These are phyloP conservation scores for Athene cunicularia DNA, from an alignment of 2,113 vertebrate species.

Conservation along the genomic window DNA sequence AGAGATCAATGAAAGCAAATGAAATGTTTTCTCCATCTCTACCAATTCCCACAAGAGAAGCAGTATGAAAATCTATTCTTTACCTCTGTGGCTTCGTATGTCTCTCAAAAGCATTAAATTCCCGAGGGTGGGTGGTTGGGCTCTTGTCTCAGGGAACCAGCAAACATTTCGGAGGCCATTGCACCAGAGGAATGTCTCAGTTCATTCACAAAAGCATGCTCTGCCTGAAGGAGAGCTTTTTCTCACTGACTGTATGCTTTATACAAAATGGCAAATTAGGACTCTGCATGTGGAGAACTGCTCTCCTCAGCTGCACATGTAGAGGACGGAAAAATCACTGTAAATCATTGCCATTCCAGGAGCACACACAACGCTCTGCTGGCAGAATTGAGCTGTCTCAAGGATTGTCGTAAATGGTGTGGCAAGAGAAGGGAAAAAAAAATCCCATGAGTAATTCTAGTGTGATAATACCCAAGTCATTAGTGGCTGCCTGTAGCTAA, in stretches of 20 bases:
- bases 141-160: not conserved
- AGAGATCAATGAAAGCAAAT: not conserved
- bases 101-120: not conserved
- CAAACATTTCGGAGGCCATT: not conserved
- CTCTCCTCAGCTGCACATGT: not conserved
- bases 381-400: not conserved
- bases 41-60: not conserved
- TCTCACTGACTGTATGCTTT: not conserved
- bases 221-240: not conserved
- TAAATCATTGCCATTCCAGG: not conserved
- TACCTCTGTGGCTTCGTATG: not conserved
- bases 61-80: not conserved
- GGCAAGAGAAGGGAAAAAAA: not conserved
- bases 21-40: not conserved
- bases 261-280: not conserved
- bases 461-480: not conserved
- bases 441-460: not conserved
- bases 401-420: not conserved
- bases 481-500: not conserved
- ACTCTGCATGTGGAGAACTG: not conserved
- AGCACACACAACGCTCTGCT: not conserved
- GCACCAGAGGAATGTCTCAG: not conserved
- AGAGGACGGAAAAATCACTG: not conserved
- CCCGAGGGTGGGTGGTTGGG: not conserved
- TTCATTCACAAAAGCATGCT: not conserved